Evolutionary conservation across 2,797 vertebrate genomes (phyloP).

Genomic region (Zenarchopterus dispar): DNA sequence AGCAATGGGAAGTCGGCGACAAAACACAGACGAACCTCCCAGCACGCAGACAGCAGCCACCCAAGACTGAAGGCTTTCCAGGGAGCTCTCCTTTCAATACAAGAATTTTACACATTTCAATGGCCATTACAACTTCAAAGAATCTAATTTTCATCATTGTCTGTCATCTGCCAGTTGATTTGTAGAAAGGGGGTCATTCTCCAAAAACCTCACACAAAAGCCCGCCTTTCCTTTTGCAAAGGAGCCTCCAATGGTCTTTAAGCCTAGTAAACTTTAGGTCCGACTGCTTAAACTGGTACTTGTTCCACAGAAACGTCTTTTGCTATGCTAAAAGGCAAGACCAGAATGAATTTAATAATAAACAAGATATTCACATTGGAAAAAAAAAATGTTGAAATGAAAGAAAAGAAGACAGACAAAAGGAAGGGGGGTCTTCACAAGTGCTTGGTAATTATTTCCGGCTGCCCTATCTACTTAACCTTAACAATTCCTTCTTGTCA

Average conservation of each 20-base stretch:
- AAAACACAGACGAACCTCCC: constrained; percentile 95
- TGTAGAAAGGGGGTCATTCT: constrained; percentile 90
- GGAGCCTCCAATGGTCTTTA: constrained; percentile 78
- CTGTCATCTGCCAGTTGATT: constrained; percentile 92
- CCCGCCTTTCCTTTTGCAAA: constrained; percentile 75
- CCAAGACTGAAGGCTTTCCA: constrained; percentile 90
- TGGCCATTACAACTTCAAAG: constrained; percentile 99
- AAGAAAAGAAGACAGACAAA: constrained; percentile 67
- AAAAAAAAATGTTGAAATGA: constrained; percentile 63
- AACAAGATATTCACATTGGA: constrained; percentile 66
- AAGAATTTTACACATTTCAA: constrained; percentile 99
- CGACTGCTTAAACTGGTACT: constrained; percentile 83
- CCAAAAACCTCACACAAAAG: constrained; percentile 90
- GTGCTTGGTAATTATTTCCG: constrained; percentile 90
- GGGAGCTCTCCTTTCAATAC: constrained; percentile 90
- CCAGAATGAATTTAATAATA: constrained; percentile 86
- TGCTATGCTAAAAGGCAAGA: constrained; percentile 81
- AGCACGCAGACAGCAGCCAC: constrained; percentile 92
- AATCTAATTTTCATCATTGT: constrained; percentile 99
- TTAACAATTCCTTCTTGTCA: constrained; percentile 87
- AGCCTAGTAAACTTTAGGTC: constrained; percentile 86
- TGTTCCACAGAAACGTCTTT: constrained; percentile 74
- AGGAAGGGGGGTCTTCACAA: constrained; percentile 74
- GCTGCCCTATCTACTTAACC: constrained; percentile 91
- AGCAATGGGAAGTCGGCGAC: constrained; percentile 94